Base-by-base conservation (phyloP, 1,140 invertebrate species). In the Heterodera schachtii region DNA sequence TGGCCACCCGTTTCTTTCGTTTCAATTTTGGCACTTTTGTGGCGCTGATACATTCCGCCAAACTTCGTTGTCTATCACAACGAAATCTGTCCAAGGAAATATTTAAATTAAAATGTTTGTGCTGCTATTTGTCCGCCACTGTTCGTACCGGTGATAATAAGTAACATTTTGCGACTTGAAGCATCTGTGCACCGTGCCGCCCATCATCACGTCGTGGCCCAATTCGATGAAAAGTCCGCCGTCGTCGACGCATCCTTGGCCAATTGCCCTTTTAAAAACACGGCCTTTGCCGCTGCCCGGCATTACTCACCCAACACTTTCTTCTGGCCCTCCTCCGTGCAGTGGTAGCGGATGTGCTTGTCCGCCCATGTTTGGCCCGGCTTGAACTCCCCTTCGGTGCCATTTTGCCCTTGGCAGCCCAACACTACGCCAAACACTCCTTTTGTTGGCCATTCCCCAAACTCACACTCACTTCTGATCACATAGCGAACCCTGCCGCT, bases 331-430 rank as follows among this genome's bases (percentile, higher is more conserved):
- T 85, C 82, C 9, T 84, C 74, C 7, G 79, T 71, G 73, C 87
- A 89, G 44, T 87, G 83, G 79, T 90, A 89, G 71, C 87, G 78
- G 47, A 89, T 88, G 80, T 89, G 88, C 82, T 89, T 89, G 52
- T 89, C 89, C 3, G 87, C 86, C 87, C 87, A 89, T 21, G 89
- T 84, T 64, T 89, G 86, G 49, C 86, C 86, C 64, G 86, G 87
- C 19, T 77, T 80, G 71, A 81, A 87, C n/a, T 88, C 78, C 57
- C 81, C 78, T 47, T 82, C 81, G 60, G 74, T 83, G 80, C 76
- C 88, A 78, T 82, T 90, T 43, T 73, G 46, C 47, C 87, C 88
- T 13, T 75, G 49, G 66, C 88, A 87, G 60, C 87, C 89, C 52
- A 90, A 60, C 31, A 87, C 89, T 90, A 41, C 43, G 87, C 80